A percentile compares a stretch with the other conserved stretches of the same genome.
Conservation (phyloP, 2,797 vertebrate species). For the Lophotriccus pileatus region DNA sequence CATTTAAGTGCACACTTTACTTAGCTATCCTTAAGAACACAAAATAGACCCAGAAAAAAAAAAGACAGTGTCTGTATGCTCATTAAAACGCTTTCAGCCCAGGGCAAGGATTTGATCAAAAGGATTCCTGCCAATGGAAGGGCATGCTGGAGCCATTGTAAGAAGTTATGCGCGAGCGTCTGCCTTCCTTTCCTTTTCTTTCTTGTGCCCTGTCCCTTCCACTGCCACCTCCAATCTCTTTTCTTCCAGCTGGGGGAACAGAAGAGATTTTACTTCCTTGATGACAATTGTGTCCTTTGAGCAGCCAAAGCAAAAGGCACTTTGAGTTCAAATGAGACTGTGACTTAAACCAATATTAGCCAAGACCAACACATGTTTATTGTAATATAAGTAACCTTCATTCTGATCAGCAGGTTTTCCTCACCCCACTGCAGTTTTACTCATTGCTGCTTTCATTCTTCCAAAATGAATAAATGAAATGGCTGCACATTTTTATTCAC, state of each 20-base stretch:
- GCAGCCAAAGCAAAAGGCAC: conserved; percentile 60
- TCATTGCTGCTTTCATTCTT: conserved; percentile 69
- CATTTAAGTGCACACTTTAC: conserved; percentile 58
- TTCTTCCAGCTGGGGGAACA: conserved; percentile 59
- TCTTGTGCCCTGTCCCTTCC: conserved; percentile 70
- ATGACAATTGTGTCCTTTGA: conserved; percentile 66
- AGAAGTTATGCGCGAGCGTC: conserved; percentile 52
- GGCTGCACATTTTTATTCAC: conserved; percentile 71
- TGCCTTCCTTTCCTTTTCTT: conserved; percentile 57
- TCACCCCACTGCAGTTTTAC: conserved; percentile 58
- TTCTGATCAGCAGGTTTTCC: conserved; percentile 55
- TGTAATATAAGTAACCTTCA: conserved; percentile 59
- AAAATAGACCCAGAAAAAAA: conserved; percentile 59
- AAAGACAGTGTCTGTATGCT: conserved; percentile 44
- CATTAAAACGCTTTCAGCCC: conserved; percentile 64
- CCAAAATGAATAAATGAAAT: conserved; percentile 75
- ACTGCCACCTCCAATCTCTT: conserved; percentile 59
- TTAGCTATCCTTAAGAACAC: conserved; percentile 68
- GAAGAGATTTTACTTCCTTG: conserved; percentile 67
- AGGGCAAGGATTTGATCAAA: conserved; percentile 73
- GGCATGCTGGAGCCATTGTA: conserved; percentile 66
- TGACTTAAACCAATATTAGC: conserved; percentile 57
- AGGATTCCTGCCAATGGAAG: conserved; percentile 68
- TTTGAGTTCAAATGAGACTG: conserved; percentile 62
- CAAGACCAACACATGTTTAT: conserved; percentile 69